Evolutionary conservation across 2,888 invertebrate species (phyloP).

Genomic region (Mongoloraphidia duomilia): DNA sequence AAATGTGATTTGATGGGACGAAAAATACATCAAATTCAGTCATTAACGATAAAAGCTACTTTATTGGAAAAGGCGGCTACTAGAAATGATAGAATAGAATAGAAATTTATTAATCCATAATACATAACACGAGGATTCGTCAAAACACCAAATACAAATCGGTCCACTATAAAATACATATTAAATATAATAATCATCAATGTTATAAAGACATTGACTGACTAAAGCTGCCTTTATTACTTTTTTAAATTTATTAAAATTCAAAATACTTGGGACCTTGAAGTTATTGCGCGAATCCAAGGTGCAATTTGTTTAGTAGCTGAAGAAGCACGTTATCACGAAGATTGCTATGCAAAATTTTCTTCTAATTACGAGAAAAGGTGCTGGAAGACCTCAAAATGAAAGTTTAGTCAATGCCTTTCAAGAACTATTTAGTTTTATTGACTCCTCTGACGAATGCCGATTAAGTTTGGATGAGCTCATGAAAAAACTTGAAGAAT

Average conservation of each 20-base stretch:
- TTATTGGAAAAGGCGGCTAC: constrained; percentile 21
- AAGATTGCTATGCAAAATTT: constrained; percentile 23
- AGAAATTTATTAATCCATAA: too few species aligned
- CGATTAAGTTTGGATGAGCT: constrained; percentile 25
- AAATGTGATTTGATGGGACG: constrained; percentile 18
- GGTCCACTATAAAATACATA: too few species aligned
- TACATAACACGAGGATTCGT: too few species aligned
- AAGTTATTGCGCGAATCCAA: constrained; percentile 20
- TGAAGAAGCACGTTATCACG: constrained; percentile 23
- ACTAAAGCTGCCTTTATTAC: too few species aligned
- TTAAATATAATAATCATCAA: too few species aligned
- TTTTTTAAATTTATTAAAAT: too few species aligned
- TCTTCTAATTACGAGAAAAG: constrained; percentile 14
- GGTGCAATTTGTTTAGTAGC: constrained; percentile 16
- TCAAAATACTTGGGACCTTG: constrained; percentile 20
- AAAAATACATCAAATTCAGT: constrained; percentile 20
- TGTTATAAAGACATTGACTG: too few species aligned
- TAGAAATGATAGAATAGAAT: too few species aligned
- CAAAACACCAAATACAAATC: too few species aligned
- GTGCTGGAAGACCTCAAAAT: constrained; percentile 19
- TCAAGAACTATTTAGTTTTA: constrained; percentile 23
- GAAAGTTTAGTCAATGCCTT: constrained; percentile 25
- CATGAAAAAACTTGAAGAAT: constrained; percentile 19
- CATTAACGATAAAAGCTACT: constrained; percentile 20
- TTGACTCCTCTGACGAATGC: constrained; percentile 20